These are phyloP conservation scores for Drosophila mettleri DNA, from an alignment of 2,888 invertebrate genomes.

Conservation along the genomic window DNA sequence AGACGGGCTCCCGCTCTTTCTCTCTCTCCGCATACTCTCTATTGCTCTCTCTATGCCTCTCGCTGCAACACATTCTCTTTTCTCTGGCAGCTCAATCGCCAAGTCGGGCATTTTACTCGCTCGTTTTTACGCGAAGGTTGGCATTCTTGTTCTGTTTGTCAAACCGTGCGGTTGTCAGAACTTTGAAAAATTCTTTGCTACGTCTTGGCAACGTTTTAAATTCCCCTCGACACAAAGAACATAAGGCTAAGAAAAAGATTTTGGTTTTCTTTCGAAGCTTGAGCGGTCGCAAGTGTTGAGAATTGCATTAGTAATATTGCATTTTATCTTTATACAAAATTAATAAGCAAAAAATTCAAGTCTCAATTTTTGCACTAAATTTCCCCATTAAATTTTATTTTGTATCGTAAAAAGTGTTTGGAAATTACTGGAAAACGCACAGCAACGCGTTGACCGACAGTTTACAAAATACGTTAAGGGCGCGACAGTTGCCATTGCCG, in stretches of 20 bases:
- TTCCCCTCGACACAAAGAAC: slow-evolving; percentile 28
- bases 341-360: slow-evolving; percentile 36
- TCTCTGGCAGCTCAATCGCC: slow-evolving; percentile 27
- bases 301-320: slow-evolving; percentile 80
- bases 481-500: slow-evolving; percentile 58
- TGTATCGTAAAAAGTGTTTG: slow-evolving; percentile 73
- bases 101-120: slow-evolving; percentile 68
- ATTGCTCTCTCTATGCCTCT: not conserved
- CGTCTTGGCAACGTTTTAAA: slow-evolving; percentile 50
- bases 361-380: slow-evolving; percentile 70
- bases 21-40: slow-evolving; percentile 2
- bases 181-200: slow-evolving; percentile 45
- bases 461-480: slow-evolving; percentile 45
- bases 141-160: slow-evolving; percentile 85
- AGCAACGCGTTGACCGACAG: slow-evolving; percentile 51
- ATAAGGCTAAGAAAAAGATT: slow-evolving; percentile 8
- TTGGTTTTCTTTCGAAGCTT: slow-evolving; percentile 37
- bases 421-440: slow-evolving; percentile 74
- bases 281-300: slow-evolving; percentile 57
- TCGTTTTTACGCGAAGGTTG: slow-evolving; percentile 77
- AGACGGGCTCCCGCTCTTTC: slow-evolving; percentile 14
- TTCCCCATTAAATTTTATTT: slow-evolving; percentile 73
- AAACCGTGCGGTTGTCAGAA: slow-evolving; percentile 84
- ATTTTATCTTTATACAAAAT: slow-evolving; percentile 58
- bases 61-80: slow-evolving; percentile 6